phyloP scores from a whole-genome alignment of 53 echinoderm and acorn worm species.

The Temnopleurus reevesii region DNA sequence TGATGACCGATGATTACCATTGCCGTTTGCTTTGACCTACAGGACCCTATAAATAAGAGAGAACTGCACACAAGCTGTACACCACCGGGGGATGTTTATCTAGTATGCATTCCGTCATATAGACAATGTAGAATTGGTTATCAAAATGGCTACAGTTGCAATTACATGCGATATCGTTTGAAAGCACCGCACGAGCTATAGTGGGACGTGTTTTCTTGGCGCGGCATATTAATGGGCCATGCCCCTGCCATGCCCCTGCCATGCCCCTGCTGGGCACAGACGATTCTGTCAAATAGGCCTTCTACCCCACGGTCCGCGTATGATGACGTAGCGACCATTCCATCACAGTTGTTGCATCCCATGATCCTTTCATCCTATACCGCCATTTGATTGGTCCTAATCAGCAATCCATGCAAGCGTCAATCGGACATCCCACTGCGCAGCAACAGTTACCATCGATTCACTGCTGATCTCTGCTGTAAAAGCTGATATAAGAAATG shows the following conservation, averaged over 20 bases:
- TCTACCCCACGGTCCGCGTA: slow-evolving; percentile 10
- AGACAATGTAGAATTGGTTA: slow-evolving; percentile 18
- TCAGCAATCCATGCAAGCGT: slow-evolving; percentile 49
- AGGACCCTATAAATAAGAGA: not conserved
- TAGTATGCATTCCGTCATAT: not conserved
- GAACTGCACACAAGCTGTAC: not conserved
- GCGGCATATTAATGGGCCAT: slow-evolving; percentile 43
- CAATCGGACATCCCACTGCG: slow-evolving; percentile 41
- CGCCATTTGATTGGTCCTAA: slow-evolving; percentile 52
- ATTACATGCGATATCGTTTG: slow-evolving; percentile 40
- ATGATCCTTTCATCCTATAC: slow-evolving; percentile 33
- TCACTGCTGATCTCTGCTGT: slow-evolving; percentile 41
- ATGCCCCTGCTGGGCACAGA: slow-evolving; percentile 52
- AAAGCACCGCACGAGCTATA: slow-evolving; percentile 56
- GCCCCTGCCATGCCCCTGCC: too few species aligned
- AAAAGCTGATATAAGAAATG: not conserved
- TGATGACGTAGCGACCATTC: slow-evolving; percentile 49
- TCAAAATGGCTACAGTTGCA: slow-evolving; percentile 59
- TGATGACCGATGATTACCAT: too few species aligned
- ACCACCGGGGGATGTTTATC: slow-evolving; percentile 27
- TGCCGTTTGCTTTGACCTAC: not conserved
- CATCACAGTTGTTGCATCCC: slow-evolving; percentile 18
- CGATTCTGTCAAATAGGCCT: slow-evolving; percentile 20
- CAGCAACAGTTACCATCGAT: slow-evolving; percentile 59
- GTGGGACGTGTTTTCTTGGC: slow-evolving; percentile 56